Evolutionary conservation across 2,113 vertebrate genomes (phyloP).

Genomic region (Elgaria multicarinata): DNA sequence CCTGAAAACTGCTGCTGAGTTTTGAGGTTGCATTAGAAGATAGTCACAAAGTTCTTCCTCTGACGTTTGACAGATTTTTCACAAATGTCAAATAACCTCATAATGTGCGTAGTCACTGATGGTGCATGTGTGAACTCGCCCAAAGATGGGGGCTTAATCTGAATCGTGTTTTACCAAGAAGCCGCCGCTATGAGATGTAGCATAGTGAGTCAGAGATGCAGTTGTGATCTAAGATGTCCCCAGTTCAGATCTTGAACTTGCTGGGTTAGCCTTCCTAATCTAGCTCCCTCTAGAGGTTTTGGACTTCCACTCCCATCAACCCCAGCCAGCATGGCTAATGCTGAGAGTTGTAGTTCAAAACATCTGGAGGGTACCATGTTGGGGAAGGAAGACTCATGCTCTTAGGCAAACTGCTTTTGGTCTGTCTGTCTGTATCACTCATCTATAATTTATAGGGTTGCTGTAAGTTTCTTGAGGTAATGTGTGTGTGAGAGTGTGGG

Average conservation of each 20-base stretch:
- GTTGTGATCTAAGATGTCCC: not conserved
- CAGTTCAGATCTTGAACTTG: not conserved
- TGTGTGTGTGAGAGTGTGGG: no score
- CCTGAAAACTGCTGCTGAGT: not conserved
- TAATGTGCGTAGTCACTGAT: not conserved
- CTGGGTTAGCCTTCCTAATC: not conserved
- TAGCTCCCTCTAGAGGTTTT: not conserved
- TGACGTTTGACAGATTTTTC: not conserved
- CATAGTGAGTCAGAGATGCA: not conserved
- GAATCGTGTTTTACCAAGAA: not conserved
- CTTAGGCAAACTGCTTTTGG: not conserved
- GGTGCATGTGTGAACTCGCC: not conserved
- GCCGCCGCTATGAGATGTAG: not conserved
- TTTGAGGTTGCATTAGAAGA: not conserved
- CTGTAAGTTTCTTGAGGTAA: not conserved
- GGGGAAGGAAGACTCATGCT: no score
- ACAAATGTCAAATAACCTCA: not conserved
- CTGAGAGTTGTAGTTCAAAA: not conserved
- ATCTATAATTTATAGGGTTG: not conserved
- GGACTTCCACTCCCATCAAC: not conserved
- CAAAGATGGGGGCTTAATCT: not conserved
- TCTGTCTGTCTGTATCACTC: no score
- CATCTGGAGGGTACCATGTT: not conserved
- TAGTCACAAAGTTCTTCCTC: not conserved
- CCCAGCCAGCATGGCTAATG: not conserved